These are phyloP conservation scores for Eupithecia subfuscata DNA, from an alignment of 2,888 invertebrate species.

Conservation along the genomic window DNA sequence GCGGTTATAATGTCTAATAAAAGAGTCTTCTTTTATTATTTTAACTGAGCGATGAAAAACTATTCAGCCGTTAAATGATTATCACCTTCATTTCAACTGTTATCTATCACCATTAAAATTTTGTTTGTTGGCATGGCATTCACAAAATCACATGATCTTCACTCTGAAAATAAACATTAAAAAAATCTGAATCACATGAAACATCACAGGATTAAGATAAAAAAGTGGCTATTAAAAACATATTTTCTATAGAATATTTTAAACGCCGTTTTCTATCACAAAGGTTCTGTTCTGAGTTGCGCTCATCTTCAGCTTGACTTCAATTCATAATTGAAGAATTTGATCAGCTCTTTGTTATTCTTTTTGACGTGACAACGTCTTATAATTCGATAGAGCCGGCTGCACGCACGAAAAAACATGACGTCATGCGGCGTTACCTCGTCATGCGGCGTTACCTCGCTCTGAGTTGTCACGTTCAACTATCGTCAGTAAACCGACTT, in stretches of 20 bases:
- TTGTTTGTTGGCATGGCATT: neutral
- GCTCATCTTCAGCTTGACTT: neutral
- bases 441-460: too few species aligned
- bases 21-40: neutral
- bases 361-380: too few species aligned
- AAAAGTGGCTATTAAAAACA: neutral
- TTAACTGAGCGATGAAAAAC: neutral
- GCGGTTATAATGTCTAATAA: neutral
- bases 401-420: too few species aligned
- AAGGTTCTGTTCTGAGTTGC: neutral
- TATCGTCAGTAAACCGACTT: too few species aligned
- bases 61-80: neutral
- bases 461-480: too few species aligned
- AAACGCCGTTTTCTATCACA: neutral
- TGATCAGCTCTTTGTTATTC: slow-evolving; percentile 12
- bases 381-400: too few species aligned
- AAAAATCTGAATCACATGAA: neutral
- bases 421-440: too few species aligned
- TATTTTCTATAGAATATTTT: neutral
- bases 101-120: neutral
- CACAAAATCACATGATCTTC: neutral
- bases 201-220: neutral
- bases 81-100: neutral
- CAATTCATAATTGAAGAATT: neutral
- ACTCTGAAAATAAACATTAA: neutral